Conservation (phyloP, 2,113 vertebrate species). For the Microtus montanus region DNA sequence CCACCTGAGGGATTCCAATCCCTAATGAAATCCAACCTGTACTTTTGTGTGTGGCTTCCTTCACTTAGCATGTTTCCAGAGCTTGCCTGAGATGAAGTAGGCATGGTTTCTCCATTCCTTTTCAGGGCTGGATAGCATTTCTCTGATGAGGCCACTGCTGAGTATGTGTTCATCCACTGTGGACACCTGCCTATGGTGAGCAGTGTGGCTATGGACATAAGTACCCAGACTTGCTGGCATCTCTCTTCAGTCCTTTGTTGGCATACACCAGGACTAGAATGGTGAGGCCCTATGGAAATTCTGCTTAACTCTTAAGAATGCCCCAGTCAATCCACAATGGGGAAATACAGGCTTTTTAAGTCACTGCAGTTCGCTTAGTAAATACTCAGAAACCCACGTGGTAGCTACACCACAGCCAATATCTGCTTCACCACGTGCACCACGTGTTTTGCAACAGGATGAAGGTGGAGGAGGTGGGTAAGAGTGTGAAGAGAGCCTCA, state of each 20-base stretch:
- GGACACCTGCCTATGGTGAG: rapidly evolving
- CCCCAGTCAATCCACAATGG: background rate
- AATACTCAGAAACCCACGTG: background rate
- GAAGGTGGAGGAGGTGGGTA: background rate
- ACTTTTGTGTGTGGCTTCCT: background rate
- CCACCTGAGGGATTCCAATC: background rate
- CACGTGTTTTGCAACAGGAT: background rate
- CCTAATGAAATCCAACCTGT: background rate
- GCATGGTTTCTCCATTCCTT: background rate
- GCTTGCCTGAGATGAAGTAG: rapidly evolving
- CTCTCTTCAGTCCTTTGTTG: background rate
- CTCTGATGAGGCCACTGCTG: background rate
- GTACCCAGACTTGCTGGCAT: rapidly evolving
- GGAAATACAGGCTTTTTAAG: background rate
- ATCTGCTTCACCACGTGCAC: background rate
- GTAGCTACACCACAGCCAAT: background rate
- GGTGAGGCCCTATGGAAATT: background rate
- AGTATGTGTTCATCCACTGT: rapidly evolving
- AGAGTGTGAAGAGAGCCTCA: background rate
- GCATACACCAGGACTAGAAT: background rate
- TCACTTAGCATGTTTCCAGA: too few relatives aligned
- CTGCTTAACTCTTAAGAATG: background rate
- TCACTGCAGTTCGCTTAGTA: background rate
- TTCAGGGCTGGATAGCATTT: too few relatives aligned
- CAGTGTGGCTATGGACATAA: rapidly evolving